Evolutionary conservation across 2,113 vertebrate species (phyloP).

Genomic region (Onychorhynchus coronatus): DNA sequence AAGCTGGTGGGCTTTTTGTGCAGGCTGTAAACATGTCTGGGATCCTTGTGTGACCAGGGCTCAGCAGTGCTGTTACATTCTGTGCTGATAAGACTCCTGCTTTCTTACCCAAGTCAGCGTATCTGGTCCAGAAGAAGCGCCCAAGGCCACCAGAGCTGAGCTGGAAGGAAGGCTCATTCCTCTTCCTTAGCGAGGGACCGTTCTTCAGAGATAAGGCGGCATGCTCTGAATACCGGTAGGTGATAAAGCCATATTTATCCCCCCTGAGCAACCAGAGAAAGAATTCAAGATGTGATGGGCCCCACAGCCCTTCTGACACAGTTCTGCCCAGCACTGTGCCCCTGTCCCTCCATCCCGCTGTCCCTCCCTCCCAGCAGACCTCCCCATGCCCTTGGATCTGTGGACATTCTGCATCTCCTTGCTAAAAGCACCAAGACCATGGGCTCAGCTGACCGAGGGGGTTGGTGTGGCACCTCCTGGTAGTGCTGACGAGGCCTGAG

Average conservation of each 20-base stretch:
- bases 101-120: slow-evolving; percentile 87
- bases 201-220: slow-evolving; percentile 77
- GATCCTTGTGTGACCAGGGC: not conserved
- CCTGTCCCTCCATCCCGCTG: not conserved
- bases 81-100: not conserved
- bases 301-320: not conserved
- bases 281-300: not conserved
- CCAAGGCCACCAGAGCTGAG: slow-evolving; percentile 76
- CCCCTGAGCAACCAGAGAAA: slow-evolving; percentile 67
- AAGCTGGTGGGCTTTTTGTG: not conserved
- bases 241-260: slow-evolving; percentile 91
- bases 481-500: not conserved
- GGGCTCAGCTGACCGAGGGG: fast-evolving
- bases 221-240: slow-evolving; percentile 82
- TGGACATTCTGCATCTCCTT: not conserved
- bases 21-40: not conserved
- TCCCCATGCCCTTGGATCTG: not conserved
- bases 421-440: fast-evolving
- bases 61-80: not conserved
- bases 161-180: slow-evolving; percentile 81
- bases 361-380: not conserved
- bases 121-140: slow-evolving; percentile 89
- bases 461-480: not conserved
- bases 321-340: not conserved
- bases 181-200: slow-evolving; percentile 76